Evolutionary conservation across 2,888 invertebrate species (phyloP).

Genomic region (Drosophila aldrichi): DNA sequence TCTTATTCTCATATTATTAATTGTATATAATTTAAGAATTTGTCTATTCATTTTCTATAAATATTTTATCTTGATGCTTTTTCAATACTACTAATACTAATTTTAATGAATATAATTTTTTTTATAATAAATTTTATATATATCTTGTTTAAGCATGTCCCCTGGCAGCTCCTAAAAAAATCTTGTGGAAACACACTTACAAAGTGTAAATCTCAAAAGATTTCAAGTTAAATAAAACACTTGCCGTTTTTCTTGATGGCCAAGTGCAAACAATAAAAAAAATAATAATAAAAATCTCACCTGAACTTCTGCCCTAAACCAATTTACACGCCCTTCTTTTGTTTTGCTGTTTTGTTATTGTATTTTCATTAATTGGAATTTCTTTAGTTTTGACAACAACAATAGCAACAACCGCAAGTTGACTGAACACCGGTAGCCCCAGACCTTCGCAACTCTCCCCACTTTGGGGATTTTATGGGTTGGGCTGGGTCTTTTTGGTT

Average conservation of each 20-base stretch:
- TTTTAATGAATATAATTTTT: too few species aligned
- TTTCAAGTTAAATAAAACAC: slow-evolving; percentile 49
- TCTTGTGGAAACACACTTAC: too few species aligned
- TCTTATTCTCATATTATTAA: too few species aligned
- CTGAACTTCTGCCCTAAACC: neutral
- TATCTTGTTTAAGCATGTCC: too few species aligned
- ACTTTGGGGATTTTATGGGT: slow-evolving; percentile 23
- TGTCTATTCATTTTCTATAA: too few species aligned
- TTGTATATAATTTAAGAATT: too few species aligned
- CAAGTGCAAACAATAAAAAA: too few species aligned
- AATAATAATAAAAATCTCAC: slow-evolving; percentile 19
- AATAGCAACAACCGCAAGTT: slow-evolving; percentile 37
- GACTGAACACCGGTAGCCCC: slow-evolving; percentile 54
- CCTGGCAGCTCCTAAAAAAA: too few species aligned
- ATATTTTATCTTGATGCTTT: too few species aligned
- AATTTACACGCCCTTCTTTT: neutral
- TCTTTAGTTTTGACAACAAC: slow-evolving; percentile 52
- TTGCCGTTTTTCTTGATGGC: slow-evolving; percentile 81
- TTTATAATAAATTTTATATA: too few species aligned
- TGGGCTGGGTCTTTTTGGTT: slow-evolving; percentile 37
- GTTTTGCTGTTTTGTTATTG: slow-evolving; percentile 47
- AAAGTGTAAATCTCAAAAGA: neutral
- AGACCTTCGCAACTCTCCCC: neutral
- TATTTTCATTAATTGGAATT: slow-evolving; percentile 79
- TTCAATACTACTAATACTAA: too few species aligned